These are phyloP conservation scores for Mixornis gularis DNA, from an alignment of 2,113 vertebrate genomes.

Conservation along the genomic window DNA sequence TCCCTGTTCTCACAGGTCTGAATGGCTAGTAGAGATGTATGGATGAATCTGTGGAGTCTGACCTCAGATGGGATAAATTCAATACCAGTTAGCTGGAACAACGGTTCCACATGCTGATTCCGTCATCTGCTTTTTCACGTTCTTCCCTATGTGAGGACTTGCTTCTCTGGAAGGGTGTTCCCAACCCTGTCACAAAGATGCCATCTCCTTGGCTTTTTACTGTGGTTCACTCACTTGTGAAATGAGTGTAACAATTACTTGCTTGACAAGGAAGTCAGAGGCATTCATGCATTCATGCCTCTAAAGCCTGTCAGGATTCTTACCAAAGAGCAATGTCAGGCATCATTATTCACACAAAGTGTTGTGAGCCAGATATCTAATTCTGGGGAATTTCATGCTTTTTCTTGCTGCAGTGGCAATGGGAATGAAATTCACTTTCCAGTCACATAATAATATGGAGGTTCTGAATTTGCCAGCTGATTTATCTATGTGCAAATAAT, in stretches of 20 bases:
- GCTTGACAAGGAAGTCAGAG: background rate
- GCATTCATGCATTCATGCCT: background rate
- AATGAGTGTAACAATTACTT: background rate
- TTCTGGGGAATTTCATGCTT: background rate
- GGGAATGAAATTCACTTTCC: background rate
- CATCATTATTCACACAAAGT: conserved; percentile 1
- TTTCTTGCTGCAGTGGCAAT: background rate
- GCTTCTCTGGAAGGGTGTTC: background rate
- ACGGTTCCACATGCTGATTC: background rate
- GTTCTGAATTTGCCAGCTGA: background rate
- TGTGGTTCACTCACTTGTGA: background rate
- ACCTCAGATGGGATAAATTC: background rate
- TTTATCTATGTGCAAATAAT: background rate
- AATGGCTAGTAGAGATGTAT: background rate
- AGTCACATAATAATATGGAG: background rate
- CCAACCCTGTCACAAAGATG: background rate
- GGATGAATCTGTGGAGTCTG: background rate
- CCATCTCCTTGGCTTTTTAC: background rate
- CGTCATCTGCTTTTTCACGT: background rate
- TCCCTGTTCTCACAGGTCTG: background rate
- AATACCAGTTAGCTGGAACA: background rate
- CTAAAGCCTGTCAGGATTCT: background rate
- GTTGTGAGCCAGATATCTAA: background rate
- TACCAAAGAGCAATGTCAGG: background rate
- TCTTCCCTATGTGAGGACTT: background rate